Conservation (phyloP, 1,140 invertebrate genomes). For the Brachionus rubens region DNA sequence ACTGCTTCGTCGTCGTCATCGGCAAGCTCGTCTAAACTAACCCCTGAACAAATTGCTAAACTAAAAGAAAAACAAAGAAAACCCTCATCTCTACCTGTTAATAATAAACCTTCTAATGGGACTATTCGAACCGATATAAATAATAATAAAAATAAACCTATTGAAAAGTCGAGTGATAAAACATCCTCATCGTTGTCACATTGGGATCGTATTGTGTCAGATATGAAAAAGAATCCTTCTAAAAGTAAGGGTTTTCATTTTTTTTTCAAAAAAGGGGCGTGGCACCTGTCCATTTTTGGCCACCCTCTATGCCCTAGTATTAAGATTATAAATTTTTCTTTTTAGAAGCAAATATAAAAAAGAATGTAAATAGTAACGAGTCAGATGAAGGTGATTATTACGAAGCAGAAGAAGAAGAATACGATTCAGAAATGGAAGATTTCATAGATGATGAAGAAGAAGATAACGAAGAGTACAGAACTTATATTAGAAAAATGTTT, state of each 20-base stretch:
- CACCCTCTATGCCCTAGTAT: too few relatives aligned
- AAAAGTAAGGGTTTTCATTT: background rate
- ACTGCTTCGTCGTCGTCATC: background rate
- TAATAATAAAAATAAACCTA: conserved; percentile 13
- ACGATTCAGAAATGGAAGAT: conserved; percentile 46
- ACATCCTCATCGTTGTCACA: background rate
- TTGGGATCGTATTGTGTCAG: conserved; percentile 41
- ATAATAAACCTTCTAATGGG: background rate
- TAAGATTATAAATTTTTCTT: too few relatives aligned
- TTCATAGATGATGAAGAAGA: conserved; percentile 44
- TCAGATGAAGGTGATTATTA: conserved; percentile 23
- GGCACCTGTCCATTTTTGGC: too few relatives aligned
- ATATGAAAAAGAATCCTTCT: conserved; percentile 38
- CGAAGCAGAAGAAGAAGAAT: conserved; percentile 42
- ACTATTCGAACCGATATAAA: background rate
- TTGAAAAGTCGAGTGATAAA: background rate
- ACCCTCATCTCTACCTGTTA: background rate
- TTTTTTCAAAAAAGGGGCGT: background rate
- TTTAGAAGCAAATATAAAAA: background rate
- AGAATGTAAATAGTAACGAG: conserved; percentile 34
- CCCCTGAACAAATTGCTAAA: conserved; percentile 42
- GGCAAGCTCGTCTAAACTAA: conserved; percentile 2
- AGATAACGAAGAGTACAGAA: background rate
- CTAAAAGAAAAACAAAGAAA: conserved; percentile 33
- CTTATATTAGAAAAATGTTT: conserved; percentile 32